phyloP scores from a whole-genome alignment of 2,113 vertebrate species.

The Tinamus guttatus region DNA sequence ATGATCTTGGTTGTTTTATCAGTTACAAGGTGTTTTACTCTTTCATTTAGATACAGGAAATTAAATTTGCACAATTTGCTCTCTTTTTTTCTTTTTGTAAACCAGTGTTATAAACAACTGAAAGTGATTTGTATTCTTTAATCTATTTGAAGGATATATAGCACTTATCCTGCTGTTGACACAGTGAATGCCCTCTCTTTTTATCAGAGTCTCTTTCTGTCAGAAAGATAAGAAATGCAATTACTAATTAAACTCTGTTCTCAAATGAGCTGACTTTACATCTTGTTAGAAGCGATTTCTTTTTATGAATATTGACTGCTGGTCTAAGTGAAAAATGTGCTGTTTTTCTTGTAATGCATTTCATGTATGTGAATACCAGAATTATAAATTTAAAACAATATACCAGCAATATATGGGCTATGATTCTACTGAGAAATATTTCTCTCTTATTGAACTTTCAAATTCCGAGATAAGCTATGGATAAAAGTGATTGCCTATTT shows the following conservation, averaged over 20 bases:
- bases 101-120: conserved; percentile 5
- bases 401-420: conserved; percentile 78
- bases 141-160: not conserved
- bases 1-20: not conserved
- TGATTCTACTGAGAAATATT: conserved; percentile 59
- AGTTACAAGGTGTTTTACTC: not conserved
- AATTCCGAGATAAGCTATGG: conserved; percentile 58
- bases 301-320: conserved; percentile 53
- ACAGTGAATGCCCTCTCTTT: conserved; percentile 29
- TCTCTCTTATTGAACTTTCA: conserved; percentile 61
- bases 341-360: conserved; percentile 62
- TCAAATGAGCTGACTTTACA: conserved; percentile 47
- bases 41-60: conserved; percentile 17
- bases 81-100: not conserved
- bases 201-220: conserved; percentile 17
- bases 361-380: conserved; percentile 63
- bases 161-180: conserved; percentile 44
- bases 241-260: conserved; percentile 42
- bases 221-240: conserved; percentile 49
- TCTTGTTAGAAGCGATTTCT: conserved; percentile 16
- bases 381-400: conserved; percentile 47
- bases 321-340: conserved; percentile 48
- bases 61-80: conserved; percentile 25
- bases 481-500: conserved; percentile 49
- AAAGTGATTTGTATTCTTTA: conserved; percentile 39